Percentiles rank a stretch among this genome's conserved stretches.
Evolutionary conservation across 2,113 vertebrate genomes (phyloP).

Genomic region (Sorex fumeus): DNA sequence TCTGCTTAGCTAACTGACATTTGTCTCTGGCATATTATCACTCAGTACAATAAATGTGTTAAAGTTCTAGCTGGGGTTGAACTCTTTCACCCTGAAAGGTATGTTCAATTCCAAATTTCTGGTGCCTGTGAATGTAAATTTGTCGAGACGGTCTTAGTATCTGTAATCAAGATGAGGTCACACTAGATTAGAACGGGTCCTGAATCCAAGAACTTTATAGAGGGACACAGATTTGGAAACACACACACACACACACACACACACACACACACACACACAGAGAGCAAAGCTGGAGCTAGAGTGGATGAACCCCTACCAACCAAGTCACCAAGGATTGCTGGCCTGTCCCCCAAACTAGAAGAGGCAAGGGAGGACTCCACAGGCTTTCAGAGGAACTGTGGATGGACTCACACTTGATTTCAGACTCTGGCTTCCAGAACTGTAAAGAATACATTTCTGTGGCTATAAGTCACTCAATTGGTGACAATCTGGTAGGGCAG

Average conservation of each 20-base stretch:
- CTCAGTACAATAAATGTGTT: neutral
- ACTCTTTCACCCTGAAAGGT: neutral
- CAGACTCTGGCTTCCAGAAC: neutral
- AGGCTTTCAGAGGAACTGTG: neutral
- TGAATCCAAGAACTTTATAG: neutral
- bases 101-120: neutral
- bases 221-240: neutral
- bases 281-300: neutral
- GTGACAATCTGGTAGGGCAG: neutral
- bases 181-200: neutral
- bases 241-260: neutral
- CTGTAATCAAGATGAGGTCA: neutral
- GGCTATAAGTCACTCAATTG: neutral
- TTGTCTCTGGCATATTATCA: neutral
- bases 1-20: neutral
- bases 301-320: neutral
- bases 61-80: neutral
- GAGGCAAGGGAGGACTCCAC: neutral
- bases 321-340: no score
- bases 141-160: neutral
- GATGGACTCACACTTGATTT: neutral
- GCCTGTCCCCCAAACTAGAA: neutral
- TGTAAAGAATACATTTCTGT: neutral
- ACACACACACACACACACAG: no score
- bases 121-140: neutral